These are phyloP conservation scores for Sebastes dallii DNA, from an alignment of 2,797 vertebrate genomes.

Conservation along the genomic window DNA sequence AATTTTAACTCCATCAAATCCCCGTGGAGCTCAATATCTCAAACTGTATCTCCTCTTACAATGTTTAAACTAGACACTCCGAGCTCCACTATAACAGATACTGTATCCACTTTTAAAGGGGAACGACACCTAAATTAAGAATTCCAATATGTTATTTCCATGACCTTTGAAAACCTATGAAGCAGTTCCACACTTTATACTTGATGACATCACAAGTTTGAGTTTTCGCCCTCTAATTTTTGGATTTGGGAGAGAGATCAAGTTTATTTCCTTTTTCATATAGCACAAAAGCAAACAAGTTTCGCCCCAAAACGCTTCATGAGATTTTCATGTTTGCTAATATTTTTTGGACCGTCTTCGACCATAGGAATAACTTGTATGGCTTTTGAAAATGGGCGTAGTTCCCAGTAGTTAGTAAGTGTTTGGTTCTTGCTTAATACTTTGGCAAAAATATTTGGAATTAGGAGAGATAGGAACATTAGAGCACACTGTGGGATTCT, in stretches of 20 bases:
- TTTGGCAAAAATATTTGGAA: not conserved
- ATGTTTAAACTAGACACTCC: too few relatives aligned
- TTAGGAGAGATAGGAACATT: not conserved
- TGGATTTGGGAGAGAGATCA: not conserved
- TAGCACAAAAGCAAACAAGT: too few relatives aligned
- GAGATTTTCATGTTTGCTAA: not conserved
- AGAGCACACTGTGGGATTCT: not conserved
- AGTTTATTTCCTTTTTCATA: too few relatives aligned
- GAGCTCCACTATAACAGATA: too few relatives aligned
- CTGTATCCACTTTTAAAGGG: too few relatives aligned
- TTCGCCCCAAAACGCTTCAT: too few relatives aligned
- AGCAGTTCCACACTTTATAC: not conserved
- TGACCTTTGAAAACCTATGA: accelerated
- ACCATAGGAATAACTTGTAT: not conserved
- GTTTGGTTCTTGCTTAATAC: not conserved
- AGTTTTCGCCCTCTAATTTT: too few relatives aligned
- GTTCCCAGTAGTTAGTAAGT: not conserved
- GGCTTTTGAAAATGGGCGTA: not conserved
- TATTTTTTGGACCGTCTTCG: not conserved
- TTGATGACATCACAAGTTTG: too few relatives aligned
- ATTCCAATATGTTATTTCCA: too few relatives aligned
- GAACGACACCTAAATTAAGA: too few relatives aligned
- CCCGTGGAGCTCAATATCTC: accelerated
- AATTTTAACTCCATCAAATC: too few relatives aligned
- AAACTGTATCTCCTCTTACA: too few relatives aligned